phyloP scores from a whole-genome alignment of 2,797 vertebrate species.

The Semotilus atromaculatus region DNA sequence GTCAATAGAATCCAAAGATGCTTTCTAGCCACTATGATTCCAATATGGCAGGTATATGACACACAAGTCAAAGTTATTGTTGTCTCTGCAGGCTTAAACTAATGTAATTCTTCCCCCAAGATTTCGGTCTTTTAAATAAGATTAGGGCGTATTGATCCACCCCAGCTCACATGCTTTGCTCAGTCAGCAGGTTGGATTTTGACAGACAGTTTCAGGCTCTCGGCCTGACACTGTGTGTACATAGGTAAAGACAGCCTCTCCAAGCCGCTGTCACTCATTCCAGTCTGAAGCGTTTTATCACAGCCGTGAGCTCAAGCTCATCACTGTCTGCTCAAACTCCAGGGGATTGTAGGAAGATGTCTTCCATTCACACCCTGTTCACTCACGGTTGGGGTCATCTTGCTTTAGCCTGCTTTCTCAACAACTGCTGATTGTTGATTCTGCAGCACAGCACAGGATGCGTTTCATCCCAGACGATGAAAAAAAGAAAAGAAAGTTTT shows the following conservation, averaged over 20 bases:
- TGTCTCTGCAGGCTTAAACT: conserved; percentile 20
- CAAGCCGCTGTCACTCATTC: conserved; percentile 44
- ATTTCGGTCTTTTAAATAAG: conserved; percentile 57
- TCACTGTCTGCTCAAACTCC: conserved; percentile 41
- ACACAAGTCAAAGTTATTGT: conserved; percentile 49
- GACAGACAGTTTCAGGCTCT: conserved; percentile 47
- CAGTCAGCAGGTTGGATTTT: conserved; percentile 42
- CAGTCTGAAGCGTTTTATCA: conserved; percentile 29
- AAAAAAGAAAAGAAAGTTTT: not conserved
- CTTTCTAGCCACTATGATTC: conserved; percentile 17
- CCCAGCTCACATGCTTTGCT: conserved; percentile 15
- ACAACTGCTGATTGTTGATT: conserved; percentile 30
- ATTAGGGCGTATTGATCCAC: conserved; percentile 29
- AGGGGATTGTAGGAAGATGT: conserved; percentile 47
- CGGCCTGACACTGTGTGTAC: conserved; percentile 46
- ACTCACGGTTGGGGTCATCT: conserved; percentile 30
- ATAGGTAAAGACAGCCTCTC: conserved; percentile 29
- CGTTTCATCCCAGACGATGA: not conserved
- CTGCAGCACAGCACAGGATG: not conserved
- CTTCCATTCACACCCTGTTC: conserved; percentile 53
- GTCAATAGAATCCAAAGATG: not conserved
- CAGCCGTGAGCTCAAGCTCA: conserved; percentile 29
- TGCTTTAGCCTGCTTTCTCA: conserved; percentile 46
- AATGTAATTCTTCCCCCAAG: conserved; percentile 20
- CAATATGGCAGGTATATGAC: conserved; percentile 31